phyloP scores from a whole-genome alignment of 2,113 vertebrate genomes.

The Echinops telfairi region DNA sequence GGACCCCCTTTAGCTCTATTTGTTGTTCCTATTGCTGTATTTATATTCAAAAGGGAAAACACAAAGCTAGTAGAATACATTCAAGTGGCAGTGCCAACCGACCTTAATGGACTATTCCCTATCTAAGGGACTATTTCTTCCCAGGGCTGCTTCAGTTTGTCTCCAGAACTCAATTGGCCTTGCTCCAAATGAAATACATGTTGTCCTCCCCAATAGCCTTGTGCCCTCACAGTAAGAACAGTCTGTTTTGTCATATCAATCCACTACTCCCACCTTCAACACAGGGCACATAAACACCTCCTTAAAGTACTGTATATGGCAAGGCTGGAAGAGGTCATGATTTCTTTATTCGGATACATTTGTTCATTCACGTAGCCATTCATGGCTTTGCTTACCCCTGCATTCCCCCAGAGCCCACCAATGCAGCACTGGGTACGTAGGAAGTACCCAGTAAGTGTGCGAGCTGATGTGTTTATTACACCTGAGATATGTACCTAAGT shows the following conservation, averaged over 20 bases:
- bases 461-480: background rate
- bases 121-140: constrained; percentile 39
- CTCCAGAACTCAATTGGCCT: background rate
- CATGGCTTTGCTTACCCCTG: no score
- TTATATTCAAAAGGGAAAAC: constrained; percentile 57
- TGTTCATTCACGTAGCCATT: background rate
- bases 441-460: background rate
- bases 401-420: background rate
- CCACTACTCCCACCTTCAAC: background rate
- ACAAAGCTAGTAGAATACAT: constrained; percentile 53
- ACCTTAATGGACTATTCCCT: constrained; percentile 60
- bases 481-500: background rate
- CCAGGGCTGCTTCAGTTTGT: background rate
- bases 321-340: background rate
- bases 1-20: constrained; percentile 59
- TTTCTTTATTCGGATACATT: background rate
- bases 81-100: constrained; percentile 20
- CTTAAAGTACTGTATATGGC: background rate
- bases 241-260: background rate
- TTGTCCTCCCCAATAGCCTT: background rate
- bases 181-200: background rate
- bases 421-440: background rate
- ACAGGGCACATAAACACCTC: background rate
- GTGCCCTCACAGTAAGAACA: background rate
- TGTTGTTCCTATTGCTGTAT: constrained; percentile 48